These are phyloP conservation scores for Callimorpha dominula DNA, from an alignment of 2,888 invertebrate species.

Conservation along the genomic window DNA sequence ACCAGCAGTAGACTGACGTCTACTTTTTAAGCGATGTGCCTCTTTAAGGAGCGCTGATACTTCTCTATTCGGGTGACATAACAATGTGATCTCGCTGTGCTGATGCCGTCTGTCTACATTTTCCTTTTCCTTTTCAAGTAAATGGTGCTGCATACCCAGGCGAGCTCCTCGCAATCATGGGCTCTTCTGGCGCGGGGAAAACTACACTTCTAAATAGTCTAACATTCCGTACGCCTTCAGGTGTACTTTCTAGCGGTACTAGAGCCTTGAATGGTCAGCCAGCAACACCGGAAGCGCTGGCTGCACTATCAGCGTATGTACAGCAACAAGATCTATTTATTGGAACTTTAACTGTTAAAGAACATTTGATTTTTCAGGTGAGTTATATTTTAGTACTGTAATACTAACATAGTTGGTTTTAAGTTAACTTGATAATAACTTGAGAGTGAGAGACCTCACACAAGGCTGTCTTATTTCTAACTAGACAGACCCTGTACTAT, in stretches of 20 bases:
- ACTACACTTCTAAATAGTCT: conserved; percentile 96
- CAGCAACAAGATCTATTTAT: conserved; percentile 98
- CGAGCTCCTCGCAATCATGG: conserved; percentile 95
- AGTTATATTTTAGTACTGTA: conserved; percentile 27
- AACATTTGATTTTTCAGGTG: conserved; percentile 96
- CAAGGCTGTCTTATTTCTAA: too few species aligned
- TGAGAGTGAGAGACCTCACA: too few species aligned
- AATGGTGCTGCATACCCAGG: conserved; percentile 95
- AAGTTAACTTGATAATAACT: not conserved
- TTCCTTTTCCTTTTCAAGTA: conserved; percentile 78
- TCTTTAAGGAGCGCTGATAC: not conserved
- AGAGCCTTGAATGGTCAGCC: conserved; percentile 92
- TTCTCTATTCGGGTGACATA: not conserved
- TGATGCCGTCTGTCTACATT: not conserved
- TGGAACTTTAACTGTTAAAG: conserved; percentile 94
- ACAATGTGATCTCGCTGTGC: not conserved
- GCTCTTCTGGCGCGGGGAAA: conserved; percentile 97
- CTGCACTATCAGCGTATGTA: conserved; percentile 95
- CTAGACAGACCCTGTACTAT: too few species aligned
- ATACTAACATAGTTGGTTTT: not conserved
- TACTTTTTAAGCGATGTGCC: not conserved
- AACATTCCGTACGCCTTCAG: conserved; percentile 92
- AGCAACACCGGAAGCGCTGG: conserved; percentile 90
- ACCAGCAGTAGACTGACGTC: not conserved
- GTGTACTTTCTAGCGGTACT: conserved; percentile 88